phyloP scores from a whole-genome alignment of 2,797 vertebrate genomes.

The Tamandua tetradactyla region DNA sequence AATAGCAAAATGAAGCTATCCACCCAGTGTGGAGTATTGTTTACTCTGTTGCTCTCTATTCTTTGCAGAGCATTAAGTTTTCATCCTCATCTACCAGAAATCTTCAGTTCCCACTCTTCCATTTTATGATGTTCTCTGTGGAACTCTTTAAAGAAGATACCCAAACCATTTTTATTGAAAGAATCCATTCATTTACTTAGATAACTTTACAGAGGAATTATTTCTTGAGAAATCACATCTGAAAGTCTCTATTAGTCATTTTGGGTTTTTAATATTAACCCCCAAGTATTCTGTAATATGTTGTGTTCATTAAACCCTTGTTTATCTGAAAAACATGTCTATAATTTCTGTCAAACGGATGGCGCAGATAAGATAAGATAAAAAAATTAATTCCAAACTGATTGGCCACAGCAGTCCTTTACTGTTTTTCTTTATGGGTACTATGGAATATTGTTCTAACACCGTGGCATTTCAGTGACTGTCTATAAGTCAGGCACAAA shows the following conservation, averaged over 20 bases:
- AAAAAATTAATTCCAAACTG: slow-evolving; percentile 2
- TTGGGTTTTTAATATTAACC: slow-evolving; percentile 16
- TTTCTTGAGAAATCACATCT: not conserved
- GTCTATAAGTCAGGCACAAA: not conserved
- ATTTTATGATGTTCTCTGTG: not conserved
- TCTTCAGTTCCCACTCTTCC: slow-evolving; percentile 2
- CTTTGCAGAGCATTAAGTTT: slow-evolving; percentile 48
- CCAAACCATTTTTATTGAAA: not conserved
- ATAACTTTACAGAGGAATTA: slow-evolving; percentile 7
- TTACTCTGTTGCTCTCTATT: slow-evolving; percentile 35
- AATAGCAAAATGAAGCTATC: slow-evolving; percentile 40
- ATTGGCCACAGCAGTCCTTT: not conserved
- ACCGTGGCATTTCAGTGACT: not conserved
- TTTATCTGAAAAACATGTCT: not conserved
- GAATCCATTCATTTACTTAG: not conserved
- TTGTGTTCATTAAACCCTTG: not conserved
- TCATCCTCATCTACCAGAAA: slow-evolving; percentile 20
- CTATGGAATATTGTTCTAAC: not conserved
- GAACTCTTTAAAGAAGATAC: not conserved
- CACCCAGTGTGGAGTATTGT: not conserved
- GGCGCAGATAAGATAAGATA: not conserved
- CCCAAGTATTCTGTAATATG: not conserved
- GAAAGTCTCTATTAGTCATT: not conserved
- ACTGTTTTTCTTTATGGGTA: not conserved
- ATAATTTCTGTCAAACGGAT: not conserved